phyloP scores from a whole-genome alignment of 2,797 vertebrate genomes.

The Microhierax caerulescens region DNA sequence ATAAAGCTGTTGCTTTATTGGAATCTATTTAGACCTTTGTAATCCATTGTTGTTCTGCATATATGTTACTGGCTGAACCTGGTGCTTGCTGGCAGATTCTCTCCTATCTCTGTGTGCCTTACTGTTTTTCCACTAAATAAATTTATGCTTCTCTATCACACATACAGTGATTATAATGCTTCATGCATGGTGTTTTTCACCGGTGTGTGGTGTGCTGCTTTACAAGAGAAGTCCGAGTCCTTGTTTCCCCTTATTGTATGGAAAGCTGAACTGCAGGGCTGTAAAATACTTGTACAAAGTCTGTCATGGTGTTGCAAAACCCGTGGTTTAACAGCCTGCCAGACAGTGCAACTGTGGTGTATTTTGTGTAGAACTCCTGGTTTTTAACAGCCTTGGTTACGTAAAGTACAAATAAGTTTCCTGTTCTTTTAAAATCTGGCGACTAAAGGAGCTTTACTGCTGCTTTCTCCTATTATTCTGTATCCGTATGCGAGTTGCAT shows the following conservation, averaged over 20 bases:
- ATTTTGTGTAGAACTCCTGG: background rate
- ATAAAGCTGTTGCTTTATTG: background rate
- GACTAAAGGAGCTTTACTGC: background rate
- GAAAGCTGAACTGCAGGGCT: background rate
- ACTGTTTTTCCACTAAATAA: background rate
- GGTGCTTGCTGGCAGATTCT: background rate
- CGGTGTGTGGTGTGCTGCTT: background rate
- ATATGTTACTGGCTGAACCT: background rate
- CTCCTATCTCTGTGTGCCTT: fast-evolving
- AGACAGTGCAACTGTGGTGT: background rate
- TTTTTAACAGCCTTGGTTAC: background rate
- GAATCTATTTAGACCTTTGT: background rate
- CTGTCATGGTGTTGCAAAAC: background rate
- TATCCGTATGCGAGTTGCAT: background rate
- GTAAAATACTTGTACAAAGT: background rate
- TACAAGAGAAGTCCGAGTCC: background rate
- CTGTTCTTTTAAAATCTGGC: background rate
- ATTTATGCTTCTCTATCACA: background rate
- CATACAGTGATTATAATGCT: background rate
- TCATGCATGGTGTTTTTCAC: fast-evolving
- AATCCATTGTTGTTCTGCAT: background rate
- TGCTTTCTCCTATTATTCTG: background rate
- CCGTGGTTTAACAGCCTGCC: background rate
- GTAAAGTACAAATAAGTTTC: background rate
- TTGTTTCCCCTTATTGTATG: background rate